Base-by-base conservation (phyloP, 2,113 vertebrate genomes). In the Laterallus jamaicensis region DNA sequence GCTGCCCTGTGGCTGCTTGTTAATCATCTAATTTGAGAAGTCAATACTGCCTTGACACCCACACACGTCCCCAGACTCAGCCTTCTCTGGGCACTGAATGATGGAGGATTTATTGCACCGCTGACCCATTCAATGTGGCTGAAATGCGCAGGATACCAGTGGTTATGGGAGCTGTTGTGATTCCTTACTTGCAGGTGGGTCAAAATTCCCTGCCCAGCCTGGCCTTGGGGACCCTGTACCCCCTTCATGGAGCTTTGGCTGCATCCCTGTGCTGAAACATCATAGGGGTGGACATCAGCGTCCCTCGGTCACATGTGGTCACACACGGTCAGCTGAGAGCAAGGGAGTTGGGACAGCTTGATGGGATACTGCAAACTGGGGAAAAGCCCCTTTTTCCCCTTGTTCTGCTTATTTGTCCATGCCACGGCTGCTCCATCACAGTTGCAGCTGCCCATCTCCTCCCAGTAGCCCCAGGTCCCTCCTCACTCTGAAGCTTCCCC, bases 1-100 rank as follows among this genome's bases (percentile, higher is more conserved):
- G 75, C 62, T 96, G 92, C 91, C 96, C 90, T 86, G 50, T 35
- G 26, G 96, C 94, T 88, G 67, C 84, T 88, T 96, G 88, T 93
- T 97, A 96, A 97, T 96, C 86, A 97, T 83, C 95, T 97, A 70
- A 95, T 95, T 92, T 87, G 92, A 96, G 96, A 95, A 97, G 94
- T 94, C 93, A 96, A 78, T 90, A 82, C 84, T 91, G 88, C 90
- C 83, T 79, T 3, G 32, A 88, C 87, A 92, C 91, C 37, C 87
- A 92, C 96, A 69, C 58, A 28, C 5, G 2, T 89, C 95, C 73
- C 44, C 63, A 96, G 84, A 32, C 55, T 74, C 70, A 91, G 82
- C 56, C 71, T 70, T 74, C 93, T 37, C 81, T 19, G 44, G 88
- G 77, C 35, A 40, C 89, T 75, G 95, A 95, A 91, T 13, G 28